phyloP scores from a whole-genome alignment of 2,797 vertebrate species.

The Rhabdophis nuchalis region DNA sequence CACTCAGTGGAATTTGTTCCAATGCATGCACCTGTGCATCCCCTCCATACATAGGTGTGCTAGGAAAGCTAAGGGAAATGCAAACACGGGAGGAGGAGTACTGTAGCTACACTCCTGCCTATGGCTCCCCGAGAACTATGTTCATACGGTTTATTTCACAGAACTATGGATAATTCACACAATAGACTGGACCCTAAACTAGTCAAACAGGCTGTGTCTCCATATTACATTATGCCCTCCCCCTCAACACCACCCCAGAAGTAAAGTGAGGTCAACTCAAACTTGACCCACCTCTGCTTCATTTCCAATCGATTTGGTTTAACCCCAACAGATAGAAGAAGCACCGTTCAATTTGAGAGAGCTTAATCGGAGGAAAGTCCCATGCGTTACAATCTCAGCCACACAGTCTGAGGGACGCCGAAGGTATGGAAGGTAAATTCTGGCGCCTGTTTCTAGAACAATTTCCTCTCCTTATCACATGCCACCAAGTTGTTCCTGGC shows the following conservation, averaged over 20 bases:
- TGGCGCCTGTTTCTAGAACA: neutral
- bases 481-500: neutral
- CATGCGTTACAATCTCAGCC: neutral
- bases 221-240: neutral
- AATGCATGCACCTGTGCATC: neutral
- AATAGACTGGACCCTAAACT: neutral
- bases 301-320: neutral
- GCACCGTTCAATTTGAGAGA: neutral
- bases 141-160: neutral
- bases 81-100: neutral
- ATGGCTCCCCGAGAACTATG: neutral
- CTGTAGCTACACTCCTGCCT: neutral
- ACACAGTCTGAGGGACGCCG: neutral
- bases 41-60: neutral
- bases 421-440: neutral
- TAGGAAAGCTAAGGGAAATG: neutral
- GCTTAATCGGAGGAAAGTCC: neutral
- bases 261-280: neutral
- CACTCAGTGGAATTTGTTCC: neutral
- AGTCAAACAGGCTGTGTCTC: neutral
- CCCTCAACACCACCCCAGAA: neutral
- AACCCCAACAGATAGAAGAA: neutral
- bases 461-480: too few relatives aligned
- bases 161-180: neutral
- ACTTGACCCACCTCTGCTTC: neutral